Evolutionary conservation across 2,797 vertebrate genomes (phyloP).

Genomic region (Triplophysa yarkandensis): DNA sequence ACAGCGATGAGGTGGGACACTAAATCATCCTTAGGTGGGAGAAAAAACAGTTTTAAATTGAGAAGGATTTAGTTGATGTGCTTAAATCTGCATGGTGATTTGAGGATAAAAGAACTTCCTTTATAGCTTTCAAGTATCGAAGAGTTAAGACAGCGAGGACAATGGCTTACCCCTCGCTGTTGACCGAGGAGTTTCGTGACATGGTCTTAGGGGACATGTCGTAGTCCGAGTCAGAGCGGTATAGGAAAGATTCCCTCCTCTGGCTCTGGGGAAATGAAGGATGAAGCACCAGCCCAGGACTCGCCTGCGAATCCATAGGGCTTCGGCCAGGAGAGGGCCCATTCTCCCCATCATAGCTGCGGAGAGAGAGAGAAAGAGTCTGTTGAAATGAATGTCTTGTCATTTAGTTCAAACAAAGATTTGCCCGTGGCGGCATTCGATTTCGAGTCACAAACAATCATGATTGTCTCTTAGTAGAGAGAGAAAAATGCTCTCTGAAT

Average conservation of each 20-base stretch:
- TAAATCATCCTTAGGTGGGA: constrained; percentile 9
- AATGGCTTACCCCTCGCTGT: constrained; percentile 88
- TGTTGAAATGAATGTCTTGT: constrained; percentile 32
- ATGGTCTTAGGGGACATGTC: constrained; percentile 92
- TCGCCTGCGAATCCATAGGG: constrained; percentile 90
- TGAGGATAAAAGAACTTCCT: constrained; percentile 15
- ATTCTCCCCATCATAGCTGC: constrained; percentile 89
- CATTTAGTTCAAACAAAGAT: constrained; percentile 28
- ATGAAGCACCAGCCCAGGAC: constrained; percentile 88
- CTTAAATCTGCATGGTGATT: constrained; percentile 35
- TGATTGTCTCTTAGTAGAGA: constrained; percentile 27
- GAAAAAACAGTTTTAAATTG: constrained; percentile 29
- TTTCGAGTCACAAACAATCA: constrained; percentile 36
- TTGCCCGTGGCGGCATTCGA: constrained; percentile 21
- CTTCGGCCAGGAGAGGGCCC: constrained; percentile 88
- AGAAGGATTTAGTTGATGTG: constrained; percentile 34
- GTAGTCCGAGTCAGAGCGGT: constrained; percentile 91
- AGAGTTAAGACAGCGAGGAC: constrained; percentile 8
- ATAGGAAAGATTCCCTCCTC: constrained; percentile 91
- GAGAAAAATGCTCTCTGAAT: constrained; percentile 24
- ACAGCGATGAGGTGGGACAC: neutral
- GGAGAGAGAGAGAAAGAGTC: constrained; percentile 22
- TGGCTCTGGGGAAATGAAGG: constrained; percentile 84
- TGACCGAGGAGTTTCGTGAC: constrained; percentile 91
- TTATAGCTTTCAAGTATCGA: constrained; percentile 17